Base-by-base conservation (phyloP, 1,140 invertebrate species). In the Dendroctonus ponderosae region DNA sequence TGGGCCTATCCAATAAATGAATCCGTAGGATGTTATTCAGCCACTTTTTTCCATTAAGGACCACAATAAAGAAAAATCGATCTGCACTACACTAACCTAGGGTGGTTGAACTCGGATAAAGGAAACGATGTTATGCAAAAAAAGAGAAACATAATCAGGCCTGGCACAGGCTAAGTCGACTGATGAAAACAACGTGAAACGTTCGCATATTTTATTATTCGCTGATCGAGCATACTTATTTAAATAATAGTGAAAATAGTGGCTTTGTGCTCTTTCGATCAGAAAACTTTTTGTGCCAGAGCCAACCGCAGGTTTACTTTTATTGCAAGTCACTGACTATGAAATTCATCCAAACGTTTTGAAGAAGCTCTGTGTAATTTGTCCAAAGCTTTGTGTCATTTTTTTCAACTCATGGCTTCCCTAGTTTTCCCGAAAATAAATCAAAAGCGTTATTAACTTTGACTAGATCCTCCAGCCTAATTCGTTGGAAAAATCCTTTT, bases 1-100 rank as follows among this genome's bases (percentile, higher is more conserved):
- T 26, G 26, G 26, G 26, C 26, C 26, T 26, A 26, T 26, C 26
- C 26, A 26, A 26, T 26, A 26, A 26, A 26, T 26, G 26, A 26
- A 26, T 26, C 26, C 26, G 26, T 26, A 26, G 26, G 26, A 26
- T 26, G 26, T 26, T 26, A 26, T 26, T 26, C 26, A 26, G 26
- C 26, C 3, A 26, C 26, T 26, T 26, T 26, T 26, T 26, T 26
- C 26, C 26, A 26, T 26, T 26, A 26, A 26, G 26, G 26, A 26
- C 26, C 26, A 26, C 26, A 26, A 26, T 26, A 26, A 26, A 26
- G 26, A 26, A 26, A 26, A 26, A 48, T 44, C 43, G 43, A 59
- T 44, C n/a, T n/a, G 8, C 50, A 52, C 37, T 59, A 59, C n/a
- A 15, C 57, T 59, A 59, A 59, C 57, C 57, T 59, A 59, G 57